A percentile compares a stretch with the other conserved stretches of the same genome.
Evolutionary conservation across 2,888 invertebrate species (phyloP).

Genomic region (Fragum whitleyi): DNA sequence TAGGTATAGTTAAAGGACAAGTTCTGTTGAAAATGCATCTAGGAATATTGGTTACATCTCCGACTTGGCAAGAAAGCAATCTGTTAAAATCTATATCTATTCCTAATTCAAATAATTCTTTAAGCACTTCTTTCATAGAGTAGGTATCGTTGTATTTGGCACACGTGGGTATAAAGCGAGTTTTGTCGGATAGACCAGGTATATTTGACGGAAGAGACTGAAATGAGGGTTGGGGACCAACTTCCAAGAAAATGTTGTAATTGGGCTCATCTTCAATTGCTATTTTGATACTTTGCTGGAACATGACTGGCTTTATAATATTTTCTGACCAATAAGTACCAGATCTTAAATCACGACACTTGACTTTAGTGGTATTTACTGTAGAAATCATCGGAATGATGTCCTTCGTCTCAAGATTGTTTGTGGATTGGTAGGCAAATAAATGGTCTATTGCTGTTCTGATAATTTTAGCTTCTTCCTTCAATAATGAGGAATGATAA

Average conservation of each 20-base stretch:
- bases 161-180: not conserved
- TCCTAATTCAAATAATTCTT: constrained; percentile 22
- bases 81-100: constrained; percentile 5
- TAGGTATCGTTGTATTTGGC: not conserved
- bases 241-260: constrained; percentile 43
- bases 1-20: not conserved
- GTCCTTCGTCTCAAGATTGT: not conserved
- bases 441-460: not conserved
- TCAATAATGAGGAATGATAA: constrained; percentile 28
- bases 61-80: not conserved
- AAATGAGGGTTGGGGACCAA: constrained; percentile 47
- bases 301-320: constrained; percentile 67
- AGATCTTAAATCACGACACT: constrained; percentile 39
- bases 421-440: not conserved
- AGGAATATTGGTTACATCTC: not conserved
- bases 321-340: constrained; percentile 72
- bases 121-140: not conserved
- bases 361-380: constrained; percentile 60
- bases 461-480: not conserved
- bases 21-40: constrained; percentile 18
- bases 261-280: not conserved
- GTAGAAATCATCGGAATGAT: constrained; percentile 60
- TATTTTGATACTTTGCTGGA: constrained; percentile 60
- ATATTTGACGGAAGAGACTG: constrained; percentile 39
- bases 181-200: not conserved